Conservation (phyloP, 1,140 invertebrate species). For the Mizuhopecten yessoensis region DNA sequence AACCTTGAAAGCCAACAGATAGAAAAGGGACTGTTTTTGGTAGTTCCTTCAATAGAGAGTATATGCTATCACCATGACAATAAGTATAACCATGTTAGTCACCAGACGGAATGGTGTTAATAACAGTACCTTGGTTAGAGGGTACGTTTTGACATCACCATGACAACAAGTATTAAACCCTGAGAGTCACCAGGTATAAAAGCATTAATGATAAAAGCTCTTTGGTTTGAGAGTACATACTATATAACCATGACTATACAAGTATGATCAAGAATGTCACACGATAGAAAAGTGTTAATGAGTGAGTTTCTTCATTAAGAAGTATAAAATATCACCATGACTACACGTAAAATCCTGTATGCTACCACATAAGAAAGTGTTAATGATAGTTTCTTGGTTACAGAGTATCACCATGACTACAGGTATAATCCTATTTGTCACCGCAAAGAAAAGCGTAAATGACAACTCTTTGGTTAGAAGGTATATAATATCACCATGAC, state of each 20-base stretch:
- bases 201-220: no score
- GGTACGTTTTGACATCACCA: neutral
- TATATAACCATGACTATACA: no score
- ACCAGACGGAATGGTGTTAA: neutral
- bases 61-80: neutral
- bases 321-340: no score
- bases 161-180: neutral
- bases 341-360: no score
- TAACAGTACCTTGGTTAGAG: neutral
- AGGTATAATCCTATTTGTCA: neutral
- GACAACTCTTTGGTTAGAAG: neutral
- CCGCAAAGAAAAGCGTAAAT: neutral
- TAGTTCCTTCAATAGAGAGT: neutral
- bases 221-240: no score
- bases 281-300: no score
- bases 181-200: no score
- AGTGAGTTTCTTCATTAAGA: no score
- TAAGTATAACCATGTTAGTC: neutral
- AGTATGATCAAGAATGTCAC: no score
- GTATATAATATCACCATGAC: slow-evolving; percentile 10
- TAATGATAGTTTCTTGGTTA: no score
- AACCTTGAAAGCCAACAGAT: neutral
- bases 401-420: no score
- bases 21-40: neutral
- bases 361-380: no score